A percentile compares a stretch with the other conserved stretches of the same genome.
Evolutionary conservation across 2,888 invertebrate genomes (phyloP).

Genomic region (Phaedon cochleariae): DNA sequence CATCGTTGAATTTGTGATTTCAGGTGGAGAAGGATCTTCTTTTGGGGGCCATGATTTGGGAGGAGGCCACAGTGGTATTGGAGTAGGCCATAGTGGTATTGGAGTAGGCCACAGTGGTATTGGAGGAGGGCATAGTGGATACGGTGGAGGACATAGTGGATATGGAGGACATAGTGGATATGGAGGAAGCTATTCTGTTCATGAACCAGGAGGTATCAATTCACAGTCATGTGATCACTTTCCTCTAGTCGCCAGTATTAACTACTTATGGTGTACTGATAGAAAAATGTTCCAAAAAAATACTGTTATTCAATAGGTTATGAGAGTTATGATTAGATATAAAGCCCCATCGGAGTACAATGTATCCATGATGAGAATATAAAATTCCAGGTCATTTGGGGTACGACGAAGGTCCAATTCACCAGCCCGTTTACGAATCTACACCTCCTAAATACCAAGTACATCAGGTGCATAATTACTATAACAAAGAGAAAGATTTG

Average conservation of each 20-base stretch:
- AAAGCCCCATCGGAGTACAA: too few species aligned
- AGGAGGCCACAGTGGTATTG: slow-evolving; percentile 44
- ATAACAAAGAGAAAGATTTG: slow-evolving; percentile 68
- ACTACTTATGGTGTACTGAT: too few species aligned
- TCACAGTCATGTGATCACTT: neutral
- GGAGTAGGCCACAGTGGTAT: slow-evolving; percentile 21
- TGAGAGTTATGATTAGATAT: too few species aligned
- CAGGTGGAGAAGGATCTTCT: slow-evolving; percentile 2
- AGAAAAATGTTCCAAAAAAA: too few species aligned
- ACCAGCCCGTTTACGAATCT: slow-evolving; percentile 46
- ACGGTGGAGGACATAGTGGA: slow-evolving; percentile 41
- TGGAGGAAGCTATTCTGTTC: slow-evolving; percentile 28
- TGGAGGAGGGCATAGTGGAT: slow-evolving; percentile 43
- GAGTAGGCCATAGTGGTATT: slow-evolving; percentile 14
- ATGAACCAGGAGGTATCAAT: slow-evolving; percentile 19
- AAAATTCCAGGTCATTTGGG: slow-evolving; percentile 13
- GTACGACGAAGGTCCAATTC: slow-evolving; percentile 32
- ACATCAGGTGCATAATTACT: slow-evolving; percentile 51
- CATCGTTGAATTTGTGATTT: neutral
- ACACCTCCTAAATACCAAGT: slow-evolving; percentile 54
- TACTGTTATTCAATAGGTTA: too few species aligned
- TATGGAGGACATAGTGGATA: slow-evolving; percentile 41
- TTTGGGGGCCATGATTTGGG: neutral
- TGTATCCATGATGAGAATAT: too few species aligned
- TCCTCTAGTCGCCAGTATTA: neutral